A percentile compares a stretch with the other conserved stretches of the same genome.
phyloP scores from a whole-genome alignment of 2,888 invertebrate genomes.

The Harpalus rubripes region DNA sequence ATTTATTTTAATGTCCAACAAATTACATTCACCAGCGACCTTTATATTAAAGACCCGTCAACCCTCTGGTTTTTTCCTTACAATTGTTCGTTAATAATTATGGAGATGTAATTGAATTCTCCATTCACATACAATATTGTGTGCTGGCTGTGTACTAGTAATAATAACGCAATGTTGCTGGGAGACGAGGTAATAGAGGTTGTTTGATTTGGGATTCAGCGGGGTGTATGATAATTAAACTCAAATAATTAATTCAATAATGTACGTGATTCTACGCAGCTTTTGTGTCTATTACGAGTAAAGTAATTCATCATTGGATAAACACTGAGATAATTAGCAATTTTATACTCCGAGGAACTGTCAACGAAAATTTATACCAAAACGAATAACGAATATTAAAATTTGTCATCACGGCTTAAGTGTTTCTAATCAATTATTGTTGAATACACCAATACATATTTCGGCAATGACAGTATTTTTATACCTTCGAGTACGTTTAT shows the following conservation, averaged over 20 bases:
- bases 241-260: constrained; percentile 32
- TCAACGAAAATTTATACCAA: no score
- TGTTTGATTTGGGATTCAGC: constrained; percentile 30
- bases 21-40: not conserved
- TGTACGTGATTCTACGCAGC: not conserved
- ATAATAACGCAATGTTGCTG: not conserved
- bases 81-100: not conserved
- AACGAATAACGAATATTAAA: no score
- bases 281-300: not conserved
- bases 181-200: not conserved
- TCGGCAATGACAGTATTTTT: no score
- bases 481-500: no score
- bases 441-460: no score
- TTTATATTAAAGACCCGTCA: not conserved
- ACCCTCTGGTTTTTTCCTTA: not conserved
- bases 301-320: constrained; percentile 3
- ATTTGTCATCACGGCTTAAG: no score
- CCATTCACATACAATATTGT: constrained; percentile 4
- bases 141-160: not conserved
- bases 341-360: not conserved
- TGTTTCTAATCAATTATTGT: no score
- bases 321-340: not conserved
- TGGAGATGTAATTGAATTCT: constrained; percentile 12
- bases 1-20: constrained; percentile 14
- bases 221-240: constrained; percentile 20